These are phyloP conservation scores for Oriolus oriolus DNA, from an alignment of 2,113 vertebrate species.

Conservation along the genomic window DNA sequence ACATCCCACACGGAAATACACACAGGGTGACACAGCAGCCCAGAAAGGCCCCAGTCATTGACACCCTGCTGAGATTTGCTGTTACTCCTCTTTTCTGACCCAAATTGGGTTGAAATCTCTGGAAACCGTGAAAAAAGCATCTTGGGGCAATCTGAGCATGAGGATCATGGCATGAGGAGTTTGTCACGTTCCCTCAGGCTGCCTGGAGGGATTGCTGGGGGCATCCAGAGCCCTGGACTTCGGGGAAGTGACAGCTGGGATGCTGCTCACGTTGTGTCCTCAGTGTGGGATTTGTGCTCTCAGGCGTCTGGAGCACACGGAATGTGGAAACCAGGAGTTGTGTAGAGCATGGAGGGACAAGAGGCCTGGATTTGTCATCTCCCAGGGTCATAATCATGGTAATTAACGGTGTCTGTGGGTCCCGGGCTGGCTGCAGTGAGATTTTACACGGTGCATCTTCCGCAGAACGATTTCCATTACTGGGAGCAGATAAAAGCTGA, in stretches of 20 bases:
- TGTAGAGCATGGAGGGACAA: not conserved
- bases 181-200: not conserved
- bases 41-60: not conserved
- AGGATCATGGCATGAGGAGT: not conserved
- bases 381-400: not conserved
- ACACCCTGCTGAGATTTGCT: not conserved
- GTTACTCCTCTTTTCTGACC: not conserved
- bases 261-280: not conserved
- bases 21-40: not conserved
- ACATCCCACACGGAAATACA: not conserved
- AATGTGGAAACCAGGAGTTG: not conserved
- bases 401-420: slow-evolving; percentile 7
- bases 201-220: not conserved
- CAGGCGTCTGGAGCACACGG: not conserved
- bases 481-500: slow-evolving; percentile 47
- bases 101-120: accelerated
- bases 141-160: not conserved
- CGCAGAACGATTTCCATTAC: not conserved
- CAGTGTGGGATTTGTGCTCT: accelerated
- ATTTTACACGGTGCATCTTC: not conserved
- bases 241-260: not conserved
- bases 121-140: not conserved
- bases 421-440: not conserved
- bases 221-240: not conserved
- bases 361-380: not conserved